Conservation (phyloP, 2,797 vertebrate species). For the Holocentrus rufus region DNA sequence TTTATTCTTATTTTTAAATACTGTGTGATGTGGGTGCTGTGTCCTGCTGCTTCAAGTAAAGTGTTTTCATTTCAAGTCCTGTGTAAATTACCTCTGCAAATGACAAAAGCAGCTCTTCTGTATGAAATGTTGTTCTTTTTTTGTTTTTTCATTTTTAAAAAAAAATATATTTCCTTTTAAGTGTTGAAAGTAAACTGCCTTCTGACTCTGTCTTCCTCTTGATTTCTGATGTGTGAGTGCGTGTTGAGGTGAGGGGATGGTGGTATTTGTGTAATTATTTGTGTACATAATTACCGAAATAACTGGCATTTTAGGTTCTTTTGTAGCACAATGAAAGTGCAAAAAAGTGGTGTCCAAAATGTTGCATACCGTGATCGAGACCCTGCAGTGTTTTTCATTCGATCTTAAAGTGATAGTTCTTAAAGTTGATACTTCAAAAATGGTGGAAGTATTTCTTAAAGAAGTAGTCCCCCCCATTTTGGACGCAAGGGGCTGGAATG, state of each 20-base stretch:
- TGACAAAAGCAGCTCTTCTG: slow-evolving; percentile 89
- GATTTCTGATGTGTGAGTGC: not conserved
- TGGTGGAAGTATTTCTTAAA: too few species aligned
- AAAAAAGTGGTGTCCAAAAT: too few species aligned
- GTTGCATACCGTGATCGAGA: not conserved
- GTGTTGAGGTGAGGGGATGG: not conserved
- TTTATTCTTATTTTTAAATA: not conserved
- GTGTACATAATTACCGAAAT: not conserved
- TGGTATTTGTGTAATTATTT: not conserved
- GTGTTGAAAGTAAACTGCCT: slow-evolving; percentile 86
- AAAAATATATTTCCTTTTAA: slow-evolving; percentile 98
- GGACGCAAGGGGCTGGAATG: too few species aligned
- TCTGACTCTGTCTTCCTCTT: slow-evolving; percentile 39
- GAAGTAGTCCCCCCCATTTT: too few species aligned
- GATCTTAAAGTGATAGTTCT: too few species aligned
- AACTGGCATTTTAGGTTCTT: not conserved
- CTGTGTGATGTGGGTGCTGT: slow-evolving; percentile 36
- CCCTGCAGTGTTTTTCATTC: not conserved
- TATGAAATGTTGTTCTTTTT: slow-evolving; percentile 84
- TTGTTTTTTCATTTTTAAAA: slow-evolving; percentile 85
- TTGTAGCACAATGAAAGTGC: too few species aligned
- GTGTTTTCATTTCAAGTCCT: slow-evolving; percentile 88
- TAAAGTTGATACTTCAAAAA: too few species aligned
- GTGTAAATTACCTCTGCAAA: slow-evolving; percentile 94
- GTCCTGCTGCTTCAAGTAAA: slow-evolving; percentile 62